Base-by-base conservation (phyloP, 2,888 invertebrate genomes). In the Alviniconcha strummeri region DNA sequence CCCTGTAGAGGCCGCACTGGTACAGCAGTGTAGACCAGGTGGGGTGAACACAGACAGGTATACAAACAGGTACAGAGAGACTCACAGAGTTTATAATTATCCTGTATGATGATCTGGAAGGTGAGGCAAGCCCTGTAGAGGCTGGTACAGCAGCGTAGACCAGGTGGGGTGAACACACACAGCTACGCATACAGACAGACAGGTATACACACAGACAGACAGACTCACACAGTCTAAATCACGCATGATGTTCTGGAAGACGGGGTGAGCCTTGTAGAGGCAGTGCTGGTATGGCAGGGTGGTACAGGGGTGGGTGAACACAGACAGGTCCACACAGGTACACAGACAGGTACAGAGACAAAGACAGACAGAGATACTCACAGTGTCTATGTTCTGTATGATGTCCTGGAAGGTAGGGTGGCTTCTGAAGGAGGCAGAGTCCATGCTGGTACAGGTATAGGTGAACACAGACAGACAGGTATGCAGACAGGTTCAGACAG, bases 351-450 rank as follows among this genome's bases (percentile, higher is more conserved):
- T 13, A 36, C 72, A 52, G 9, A 19, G 11, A 72, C 52, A 36
- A 9, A 72, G 9, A n/a, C 4, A 72, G n/a, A 60, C 1, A 69
- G 6, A n/a, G n/a, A 17, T 0, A 91, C 95, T 95, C 91, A 98
- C 98, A 95, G 97, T 96, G 92, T 98, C 97, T 87, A 99, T 97
- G 93, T 99, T 99, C 94, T 98, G 97, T 87, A 98, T 96, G 85
- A 99, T 96, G 94, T 98, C 93, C 85, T 97, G 97, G 94, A 98
- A 98, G 87, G 96, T 96, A 55, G 97, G 96, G 93, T 98, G 97
- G 83, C 96, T 96, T 89, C 97, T 95, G 93, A 93, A 92, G 86
- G 91, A 89, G 89, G 97, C 96, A 94, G 83, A 98, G 96, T 89
- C 97, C 96, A 55, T 90, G 90, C 87, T 99, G 98, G 94, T 99